phyloP scores from a whole-genome alignment of 2,797 vertebrate genomes.

The Oreortyx pictus region DNA sequence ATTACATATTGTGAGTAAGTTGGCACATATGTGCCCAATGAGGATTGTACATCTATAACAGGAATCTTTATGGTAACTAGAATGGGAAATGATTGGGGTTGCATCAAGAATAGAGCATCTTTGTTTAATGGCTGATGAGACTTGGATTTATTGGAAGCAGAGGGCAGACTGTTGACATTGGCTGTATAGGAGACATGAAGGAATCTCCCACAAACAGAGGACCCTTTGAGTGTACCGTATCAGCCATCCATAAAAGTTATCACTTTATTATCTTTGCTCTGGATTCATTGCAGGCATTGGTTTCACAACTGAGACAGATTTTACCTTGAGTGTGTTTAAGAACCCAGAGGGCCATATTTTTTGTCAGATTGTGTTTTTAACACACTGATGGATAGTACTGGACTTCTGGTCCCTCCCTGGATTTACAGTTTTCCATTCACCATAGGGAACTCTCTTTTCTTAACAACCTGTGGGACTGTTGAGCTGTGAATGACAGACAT shows the following conservation, averaged over 20 bases:
- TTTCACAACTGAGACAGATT: constrained; percentile 42
- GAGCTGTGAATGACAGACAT: not conserved
- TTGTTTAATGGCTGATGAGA: constrained; percentile 33
- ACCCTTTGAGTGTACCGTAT: not conserved
- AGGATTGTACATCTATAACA: constrained; percentile 33
- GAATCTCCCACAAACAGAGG: constrained; percentile 27
- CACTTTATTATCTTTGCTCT: constrained; percentile 23
- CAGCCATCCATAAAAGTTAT: constrained; percentile 30
- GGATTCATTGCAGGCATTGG: constrained; percentile 29
- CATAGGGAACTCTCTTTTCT: not conserved
- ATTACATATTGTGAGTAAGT: constrained; percentile 18
- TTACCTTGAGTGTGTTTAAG: constrained; percentile 30
- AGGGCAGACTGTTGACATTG: constrained; percentile 42
- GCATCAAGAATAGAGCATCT: constrained; percentile 36
- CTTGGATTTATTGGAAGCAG: constrained; percentile 38
- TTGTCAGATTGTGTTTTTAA: constrained; percentile 56
- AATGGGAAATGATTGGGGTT: constrained; percentile 31
- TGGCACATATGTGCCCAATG: constrained; percentile 25
- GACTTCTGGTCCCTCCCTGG: not conserved
- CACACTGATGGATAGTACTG: not conserved
- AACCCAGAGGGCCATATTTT: constrained; percentile 34
- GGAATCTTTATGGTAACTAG: not conserved
- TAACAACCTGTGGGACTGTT: not conserved
- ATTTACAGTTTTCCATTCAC: constrained; percentile 34
- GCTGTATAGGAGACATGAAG: constrained; percentile 26